Evolutionary conservation across 2,888 invertebrate genomes (phyloP), one percentile per base, ranked within the genome.

Genomic region (Phytoseiulus persimilis): DNA sequence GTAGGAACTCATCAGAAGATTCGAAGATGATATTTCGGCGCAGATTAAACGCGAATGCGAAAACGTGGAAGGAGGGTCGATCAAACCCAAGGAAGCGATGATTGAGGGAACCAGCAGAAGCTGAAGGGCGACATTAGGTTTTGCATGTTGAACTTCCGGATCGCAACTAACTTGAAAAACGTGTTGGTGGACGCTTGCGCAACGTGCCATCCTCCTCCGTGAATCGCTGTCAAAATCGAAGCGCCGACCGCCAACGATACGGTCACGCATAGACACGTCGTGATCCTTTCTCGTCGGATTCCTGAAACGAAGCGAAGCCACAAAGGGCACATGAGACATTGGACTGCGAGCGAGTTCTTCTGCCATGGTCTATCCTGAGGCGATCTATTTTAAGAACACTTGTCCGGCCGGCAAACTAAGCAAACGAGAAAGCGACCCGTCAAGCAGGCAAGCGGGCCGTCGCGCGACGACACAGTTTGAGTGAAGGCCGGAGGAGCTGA

Each of bases 181-280:
- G 96, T 96, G 92, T 95, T 94, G 92, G 97, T 95, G 83, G 95
- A 95, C 32, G 96, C 95, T 91, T 94, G 94, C 83, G 96, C 96
- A 92, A 97, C 96, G 94, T 98, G 98, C 98, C 98, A 98, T 92
- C 95, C 95, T 89, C 97, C 97, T 90, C 97, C 97, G 93, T 95
- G 39, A n/a, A 90, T 39, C n/a, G 83, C 83, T 90, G 90, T 83
- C 83, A 90, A 83, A 90, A 65, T 87, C 92, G 96, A 96, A 92
- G 96, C 96, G 93, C 98, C 98, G 92, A 97, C 96, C 93, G 97
- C 96, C 91, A 98, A 95, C 93, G 97, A 97, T 92, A 97, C 94
- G 91, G 97, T 96, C 92, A 97, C 97, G 92, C 96, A 96, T 91
- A 96, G 95, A 94, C 97, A 97, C 92, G 97, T 97, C 92, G 97